These are phyloP conservation scores for Synanceia verrucosa DNA, from an alignment of 2,797 vertebrate genomes.

Conservation along the genomic window DNA sequence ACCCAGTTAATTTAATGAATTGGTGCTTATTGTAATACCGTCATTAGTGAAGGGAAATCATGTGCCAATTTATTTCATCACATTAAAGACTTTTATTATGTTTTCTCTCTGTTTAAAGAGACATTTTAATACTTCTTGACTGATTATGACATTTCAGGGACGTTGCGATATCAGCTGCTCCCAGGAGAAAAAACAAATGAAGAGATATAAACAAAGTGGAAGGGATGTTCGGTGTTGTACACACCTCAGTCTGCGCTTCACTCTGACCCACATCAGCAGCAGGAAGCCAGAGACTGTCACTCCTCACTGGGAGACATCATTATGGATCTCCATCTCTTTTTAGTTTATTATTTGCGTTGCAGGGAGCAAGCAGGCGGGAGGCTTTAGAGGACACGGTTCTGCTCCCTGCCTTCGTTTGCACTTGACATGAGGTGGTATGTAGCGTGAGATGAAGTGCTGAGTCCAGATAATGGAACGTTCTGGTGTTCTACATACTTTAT, in stretches of 20 bases:
- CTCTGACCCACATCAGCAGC: neutral
- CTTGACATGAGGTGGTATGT: neutral
- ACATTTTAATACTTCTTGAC: conserved; percentile 9
- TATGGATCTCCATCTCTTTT: conserved; percentile 21
- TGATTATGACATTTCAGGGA: neutral
- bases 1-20: conserved; percentile 22
- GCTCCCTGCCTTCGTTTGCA: neutral
- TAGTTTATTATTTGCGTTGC: conserved; percentile 28
- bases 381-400: neutral
- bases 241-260: neutral
- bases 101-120: conserved; percentile 1
- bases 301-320: conserved; percentile 23
- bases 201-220: neutral
- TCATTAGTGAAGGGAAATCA: conserved; percentile 26
- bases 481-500: neutral
- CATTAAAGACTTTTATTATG: conserved; percentile 10
- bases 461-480: neutral
- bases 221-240: neutral
- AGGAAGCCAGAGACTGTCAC: neutral
- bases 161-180: neutral
- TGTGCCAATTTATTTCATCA: conserved; percentile 16
- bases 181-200: neutral
- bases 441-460: neutral
- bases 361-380: neutral
- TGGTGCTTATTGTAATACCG: conserved; percentile 12